These are phyloP conservation scores for Caenorhabditis sp. DNA, from an alignment of 2,888 invertebrate genomes.

Conservation along the genomic window DNA sequence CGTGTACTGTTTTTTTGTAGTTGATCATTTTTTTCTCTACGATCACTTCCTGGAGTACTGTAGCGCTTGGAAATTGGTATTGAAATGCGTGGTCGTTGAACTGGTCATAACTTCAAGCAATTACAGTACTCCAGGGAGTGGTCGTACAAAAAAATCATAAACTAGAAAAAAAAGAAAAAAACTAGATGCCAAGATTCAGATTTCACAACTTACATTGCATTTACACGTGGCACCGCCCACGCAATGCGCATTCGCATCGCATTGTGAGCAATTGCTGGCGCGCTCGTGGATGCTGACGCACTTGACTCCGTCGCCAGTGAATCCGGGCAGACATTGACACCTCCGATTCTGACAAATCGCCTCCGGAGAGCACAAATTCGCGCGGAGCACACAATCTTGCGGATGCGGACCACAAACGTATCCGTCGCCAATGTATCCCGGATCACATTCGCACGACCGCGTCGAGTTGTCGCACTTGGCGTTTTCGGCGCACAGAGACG, in stretches of 20 bases:
- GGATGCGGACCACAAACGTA: conserved; percentile 70
- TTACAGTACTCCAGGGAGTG: too few relatives aligned
- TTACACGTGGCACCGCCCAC: conserved; percentile 62
- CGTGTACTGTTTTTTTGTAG: too few relatives aligned
- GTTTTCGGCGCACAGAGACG: conserved; percentile 68
- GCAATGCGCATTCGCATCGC: conserved; percentile 71
- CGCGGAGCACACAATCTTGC: conserved; percentile 68
- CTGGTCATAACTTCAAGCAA: too few relatives aligned
- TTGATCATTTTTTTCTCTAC: too few relatives aligned
- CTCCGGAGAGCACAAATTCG: conserved; percentile 87
- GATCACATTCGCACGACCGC: conserved; percentile 65
- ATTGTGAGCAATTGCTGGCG: conserved; percentile 67
- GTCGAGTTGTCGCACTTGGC: conserved; percentile 66
- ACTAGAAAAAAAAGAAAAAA: too few relatives aligned
- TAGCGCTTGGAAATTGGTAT: too few relatives aligned
- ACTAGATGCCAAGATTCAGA: too few relatives aligned
- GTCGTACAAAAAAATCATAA: too few relatives aligned
- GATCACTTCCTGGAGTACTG: too few relatives aligned
- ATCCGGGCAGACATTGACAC: conserved; percentile 87
- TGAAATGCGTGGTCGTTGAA: too few relatives aligned
- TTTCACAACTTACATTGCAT: too few relatives aligned
- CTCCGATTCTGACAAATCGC: conserved; percentile 90
- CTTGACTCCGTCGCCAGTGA: conserved; percentile 71
- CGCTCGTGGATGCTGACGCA: conserved; percentile 67
- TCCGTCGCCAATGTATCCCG: conserved; percentile 74